Evolutionary conservation across 2,888 invertebrate genomes (phyloP).

Genomic region (Hirtodrosophila cameraria): DNA sequence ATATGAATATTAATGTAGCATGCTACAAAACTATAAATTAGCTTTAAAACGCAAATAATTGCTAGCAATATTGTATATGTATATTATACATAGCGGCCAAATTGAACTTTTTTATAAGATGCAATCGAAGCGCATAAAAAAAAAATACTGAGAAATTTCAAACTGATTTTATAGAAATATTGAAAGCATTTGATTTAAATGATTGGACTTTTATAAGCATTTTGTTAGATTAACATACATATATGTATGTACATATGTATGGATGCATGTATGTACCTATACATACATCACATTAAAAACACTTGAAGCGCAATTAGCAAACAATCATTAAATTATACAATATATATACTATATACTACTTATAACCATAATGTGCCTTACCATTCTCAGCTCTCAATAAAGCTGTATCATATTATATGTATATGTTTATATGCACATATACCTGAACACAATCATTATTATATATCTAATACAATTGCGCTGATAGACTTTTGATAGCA

Average conservation of each 20-base stretch:
- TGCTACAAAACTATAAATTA: conserved; percentile 10
- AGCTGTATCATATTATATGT: conserved; percentile 14
- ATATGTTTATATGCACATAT: conserved; percentile 5
- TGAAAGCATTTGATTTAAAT: conserved; percentile 35
- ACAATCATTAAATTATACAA: conserved; percentile 45
- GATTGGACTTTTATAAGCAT: conserved; percentile 39
- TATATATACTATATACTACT: background rate
- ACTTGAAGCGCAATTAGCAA: conserved; percentile 66
- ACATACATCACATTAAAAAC: background rate
- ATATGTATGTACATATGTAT: conserved; percentile 5
- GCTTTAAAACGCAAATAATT: conserved; percentile 41
- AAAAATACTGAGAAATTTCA: conserved; percentile 24
- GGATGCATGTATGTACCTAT: conserved; percentile 32
- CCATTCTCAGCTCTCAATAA: conserved; percentile 36
- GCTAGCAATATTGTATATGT: conserved; percentile 21
- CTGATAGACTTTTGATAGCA: conserved; percentile 19
- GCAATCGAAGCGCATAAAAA: conserved; percentile 25
- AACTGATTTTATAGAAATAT: conserved; percentile 33
- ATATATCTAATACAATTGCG: no score
- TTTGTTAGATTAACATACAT: conserved; percentile 28
- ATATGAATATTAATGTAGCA: conserved; percentile 6
- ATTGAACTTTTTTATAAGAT: conserved; percentile 39
- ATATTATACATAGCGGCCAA: conserved; percentile 47
- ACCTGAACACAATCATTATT: no score
- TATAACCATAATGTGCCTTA: conserved; percentile 64